Percentiles rank a stretch among this genome's conserved stretches.
Conservation (phyloP, 2,113 vertebrate species). For the Nanorana parkeri region DNA sequence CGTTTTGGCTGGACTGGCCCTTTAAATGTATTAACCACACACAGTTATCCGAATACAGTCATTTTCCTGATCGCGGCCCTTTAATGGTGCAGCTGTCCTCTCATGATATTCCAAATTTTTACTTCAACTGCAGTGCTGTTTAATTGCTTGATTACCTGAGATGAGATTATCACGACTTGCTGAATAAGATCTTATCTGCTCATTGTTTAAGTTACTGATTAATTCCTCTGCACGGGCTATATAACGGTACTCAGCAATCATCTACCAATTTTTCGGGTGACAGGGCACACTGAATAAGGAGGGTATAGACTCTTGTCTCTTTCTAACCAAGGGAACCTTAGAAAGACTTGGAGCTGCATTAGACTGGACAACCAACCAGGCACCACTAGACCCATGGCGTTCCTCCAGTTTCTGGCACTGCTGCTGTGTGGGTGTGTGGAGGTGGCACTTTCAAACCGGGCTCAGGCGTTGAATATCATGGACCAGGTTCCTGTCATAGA, state of each 20-base stretch:
- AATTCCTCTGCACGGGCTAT: neutral
- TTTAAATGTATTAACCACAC: no score
- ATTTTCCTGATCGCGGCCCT: no score
- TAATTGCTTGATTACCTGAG: neutral
- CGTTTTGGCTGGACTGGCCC: no score
- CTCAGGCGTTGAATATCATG: slow-evolving; percentile 77
- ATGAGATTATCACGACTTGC: neutral
- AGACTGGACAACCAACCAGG: no score
- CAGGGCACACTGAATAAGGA: neutral
- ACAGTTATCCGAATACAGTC: no score
- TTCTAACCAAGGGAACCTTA: neutral
- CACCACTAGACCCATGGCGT: neutral
- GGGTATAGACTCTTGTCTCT: no score
- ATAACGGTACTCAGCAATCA: neutral
- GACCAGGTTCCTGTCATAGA: slow-evolving; percentile 76
- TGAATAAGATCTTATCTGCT: neutral
- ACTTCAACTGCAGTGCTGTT: no score
- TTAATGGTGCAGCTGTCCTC: no score
- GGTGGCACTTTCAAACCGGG: slow-evolving; percentile 60
- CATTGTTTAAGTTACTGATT: slow-evolving; percentile 38
- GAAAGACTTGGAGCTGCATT: neutral
- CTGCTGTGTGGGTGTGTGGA: slow-evolving; percentile 53
- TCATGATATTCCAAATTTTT: no score
- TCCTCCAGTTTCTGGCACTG: neutral
- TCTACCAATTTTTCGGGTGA: neutral